Percentiles rank a stretch among this genome's conserved stretches.
Conservation (phyloP, 2,113 vertebrate genomes). For the Hemicordylus capensis region DNA sequence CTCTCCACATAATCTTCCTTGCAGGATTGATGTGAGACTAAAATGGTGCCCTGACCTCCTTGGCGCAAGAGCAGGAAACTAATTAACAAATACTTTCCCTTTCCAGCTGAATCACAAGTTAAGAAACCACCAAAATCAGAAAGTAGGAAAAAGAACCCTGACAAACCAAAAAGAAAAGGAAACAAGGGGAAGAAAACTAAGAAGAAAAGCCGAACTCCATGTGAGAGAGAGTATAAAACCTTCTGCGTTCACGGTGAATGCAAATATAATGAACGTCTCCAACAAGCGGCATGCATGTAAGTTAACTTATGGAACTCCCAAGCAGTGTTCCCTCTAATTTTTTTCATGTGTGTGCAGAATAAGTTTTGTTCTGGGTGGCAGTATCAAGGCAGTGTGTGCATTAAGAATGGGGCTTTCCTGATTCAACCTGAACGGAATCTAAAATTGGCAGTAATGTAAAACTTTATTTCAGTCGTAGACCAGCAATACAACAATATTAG, state of each 20-base stretch:
- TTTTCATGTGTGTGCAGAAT: too few relatives aligned
- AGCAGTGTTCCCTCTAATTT: too few relatives aligned
- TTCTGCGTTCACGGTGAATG: conserved; percentile 84
- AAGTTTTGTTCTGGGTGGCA: too few relatives aligned
- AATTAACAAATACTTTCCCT: conserved; percentile 14
- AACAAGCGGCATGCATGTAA: conserved; percentile 77
- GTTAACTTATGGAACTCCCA: conserved; percentile 41
- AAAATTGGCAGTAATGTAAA: too few relatives aligned
- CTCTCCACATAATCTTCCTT: background rate
- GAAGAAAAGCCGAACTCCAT: conserved; percentile 77
- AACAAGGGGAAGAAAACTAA: conserved; percentile 72
- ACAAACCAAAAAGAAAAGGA: conserved; percentile 73
- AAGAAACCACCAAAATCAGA: conserved; percentile 66
- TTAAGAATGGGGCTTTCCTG: too few relatives aligned
- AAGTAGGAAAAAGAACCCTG: conserved; percentile 65
- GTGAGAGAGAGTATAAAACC: conserved; percentile 75
- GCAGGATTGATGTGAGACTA: background rate
- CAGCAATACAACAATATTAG: too few relatives aligned
- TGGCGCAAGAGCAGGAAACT: background rate
- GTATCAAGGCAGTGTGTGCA: too few relatives aligned
- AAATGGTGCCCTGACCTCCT: background rate
- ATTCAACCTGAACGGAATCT: too few relatives aligned
- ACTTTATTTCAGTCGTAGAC: too few relatives aligned
- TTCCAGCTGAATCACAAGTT: conserved; percentile 77
- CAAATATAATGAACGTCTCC: conserved; percentile 65